Percentiles rank a stretch among this genome's conserved stretches.
These are phyloP conservation scores for Antigone vipio DNA, from an alignment of 2,113 vertebrate species.

Conservation along the genomic window DNA sequence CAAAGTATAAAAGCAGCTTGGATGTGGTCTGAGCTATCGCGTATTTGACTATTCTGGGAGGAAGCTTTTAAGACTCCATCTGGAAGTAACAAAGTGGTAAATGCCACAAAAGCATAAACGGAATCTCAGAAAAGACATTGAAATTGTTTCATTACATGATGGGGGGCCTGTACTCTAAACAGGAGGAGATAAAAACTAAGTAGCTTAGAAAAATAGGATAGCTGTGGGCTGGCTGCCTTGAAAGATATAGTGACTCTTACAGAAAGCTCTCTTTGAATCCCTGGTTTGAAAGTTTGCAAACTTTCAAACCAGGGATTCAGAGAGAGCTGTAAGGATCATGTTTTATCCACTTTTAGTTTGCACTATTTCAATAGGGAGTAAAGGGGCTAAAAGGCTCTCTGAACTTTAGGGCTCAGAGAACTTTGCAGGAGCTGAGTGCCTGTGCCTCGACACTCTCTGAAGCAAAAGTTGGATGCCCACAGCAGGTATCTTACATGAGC, in stretches of 20 bases:
- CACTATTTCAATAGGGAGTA: background rate
- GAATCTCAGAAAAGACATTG: background rate
- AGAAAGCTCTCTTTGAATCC: background rate
- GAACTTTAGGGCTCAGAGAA: background rate
- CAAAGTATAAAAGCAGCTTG: background rate
- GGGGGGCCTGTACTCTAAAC: background rate
- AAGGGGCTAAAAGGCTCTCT: background rate
- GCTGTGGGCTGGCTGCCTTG: background rate
- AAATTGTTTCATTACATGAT: background rate
- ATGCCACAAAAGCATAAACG: background rate
- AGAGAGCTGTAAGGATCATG: background rate
- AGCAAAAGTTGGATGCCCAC: background rate
- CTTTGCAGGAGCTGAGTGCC: background rate
- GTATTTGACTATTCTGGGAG: background rate
- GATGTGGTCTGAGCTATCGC: background rate
- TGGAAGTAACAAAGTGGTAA: background rate
- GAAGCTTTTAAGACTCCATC: background rate
- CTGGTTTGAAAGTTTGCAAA: background rate
- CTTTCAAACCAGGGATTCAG: background rate
- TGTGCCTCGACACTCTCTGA: background rate
- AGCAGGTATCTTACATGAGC: background rate
- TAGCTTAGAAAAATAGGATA: background rate
- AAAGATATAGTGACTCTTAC: background rate
- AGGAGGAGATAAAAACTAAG: background rate
- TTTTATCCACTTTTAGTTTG: background rate